Base-by-base conservation (phyloP, 2,888 invertebrate genomes). In the Amorpha juglandis region DNA sequence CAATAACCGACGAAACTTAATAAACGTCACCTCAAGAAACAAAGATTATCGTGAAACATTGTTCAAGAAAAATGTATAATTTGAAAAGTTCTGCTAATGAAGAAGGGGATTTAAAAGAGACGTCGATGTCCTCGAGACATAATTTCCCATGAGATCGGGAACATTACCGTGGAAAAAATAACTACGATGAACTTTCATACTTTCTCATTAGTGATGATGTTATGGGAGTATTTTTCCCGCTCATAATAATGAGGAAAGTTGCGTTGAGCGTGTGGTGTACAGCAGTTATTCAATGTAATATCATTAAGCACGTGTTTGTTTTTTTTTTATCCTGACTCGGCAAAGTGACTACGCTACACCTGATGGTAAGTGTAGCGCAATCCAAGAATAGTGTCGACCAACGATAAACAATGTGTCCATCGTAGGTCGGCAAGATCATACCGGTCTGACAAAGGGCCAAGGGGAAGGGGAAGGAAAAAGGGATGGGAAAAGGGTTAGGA, bases 131-230 rank as follows among this genome's bases (percentile, higher is more conserved):
- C 70, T 48, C 68, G 66, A 71, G 76, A 70, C 68, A 70, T 81
- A 77, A 82, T 82, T 82, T 82, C 82, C 81, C 81, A 11, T 0
- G 80, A 74, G 81, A 70, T 65, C 19, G 63, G 69, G 75, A 77
- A 76, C 78, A 78, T 75, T 72, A 67, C 73, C 72, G 72, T 74
- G 74, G 77, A 80, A 79, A 79, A 81, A 81, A 78, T 79, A 74
- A 80, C 78, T 76, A 76, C 62, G 47, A 33, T 58, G 58, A 58
- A 63, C 62, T 63, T 62, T 63, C 62, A 63, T 63, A 63, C 48
- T 63, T 63, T 63, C 47, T 63, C 62, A 63, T 63, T 63, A 63
- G 62, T 63, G 19, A 27, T 63, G 47, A 63, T 63, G 62, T 63
- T 12, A 63, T 63, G 47, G 48, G 33, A 62, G 19, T 27, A 33